Base-by-base conservation (phyloP, 53 echinoderm and acorn worm species). In the Holothuria scabra region DNA sequence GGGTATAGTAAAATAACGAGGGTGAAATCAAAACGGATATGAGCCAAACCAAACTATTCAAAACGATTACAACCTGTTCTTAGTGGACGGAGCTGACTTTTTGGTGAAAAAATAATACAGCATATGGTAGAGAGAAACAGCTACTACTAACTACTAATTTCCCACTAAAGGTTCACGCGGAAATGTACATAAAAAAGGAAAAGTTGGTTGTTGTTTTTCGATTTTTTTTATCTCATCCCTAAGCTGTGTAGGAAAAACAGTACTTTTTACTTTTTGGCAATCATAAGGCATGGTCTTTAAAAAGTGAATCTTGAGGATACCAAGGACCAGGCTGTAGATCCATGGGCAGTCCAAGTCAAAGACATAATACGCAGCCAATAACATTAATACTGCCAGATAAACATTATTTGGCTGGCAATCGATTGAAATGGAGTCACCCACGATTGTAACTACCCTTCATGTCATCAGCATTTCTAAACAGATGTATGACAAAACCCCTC, bases 341-440 rank as follows among this genome's bases (percentile, higher is more conserved):
- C 60, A 72, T 19, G 71, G 85, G 60, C 72, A 85, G 11, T 85
- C 85, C 33, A 85, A 72, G 58, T 85, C 61, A 46, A 85, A 85
- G 20, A 74, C 85, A 37, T 84, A 84, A 56, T 84, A 69, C 33
- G 72, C 70, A 58, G 70, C 84, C 28, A 71, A 30, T 35, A 84
- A 70, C 60, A 74, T 74, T 31, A 72, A 23, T 58, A 85, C 38
- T 59, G 85, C 85, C 25, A n/a, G 29, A 38, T 35, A 34, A 23
- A 84, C 67, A 49, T 58, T 85, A 14, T 56, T 72, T 19, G 37
- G 33, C 21, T 85, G 30, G 74, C 85, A 85, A 32, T 59, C 33
- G 21, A 85, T 85, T 37, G 58, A 59, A 1, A 85, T 60, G 12
- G 72, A 60, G 38, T 85, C 63, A 12, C 71, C 85, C 56, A 85